Conservation (phyloP, 2,113 vertebrate species). For the Colius striatus region DNA sequence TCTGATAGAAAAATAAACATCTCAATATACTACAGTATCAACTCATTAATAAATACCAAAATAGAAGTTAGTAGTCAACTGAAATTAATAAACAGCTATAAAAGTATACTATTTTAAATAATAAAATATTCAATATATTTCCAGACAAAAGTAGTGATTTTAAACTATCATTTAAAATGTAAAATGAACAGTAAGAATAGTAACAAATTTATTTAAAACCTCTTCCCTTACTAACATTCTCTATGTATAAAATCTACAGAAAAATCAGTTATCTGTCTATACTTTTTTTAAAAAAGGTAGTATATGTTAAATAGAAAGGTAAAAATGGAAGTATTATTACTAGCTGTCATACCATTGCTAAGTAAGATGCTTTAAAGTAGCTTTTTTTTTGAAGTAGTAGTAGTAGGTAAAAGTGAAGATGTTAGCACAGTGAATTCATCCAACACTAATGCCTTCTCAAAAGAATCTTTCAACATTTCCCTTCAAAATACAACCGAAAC, state of each 20-base stretch:
- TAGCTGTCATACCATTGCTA: conserved; percentile 23
- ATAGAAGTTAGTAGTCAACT: conserved; percentile 76
- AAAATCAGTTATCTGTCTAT: neutral
- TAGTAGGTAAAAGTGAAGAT: conserved; percentile 27
- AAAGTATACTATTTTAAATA: conserved; percentile 70
- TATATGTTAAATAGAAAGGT: conserved; percentile 52
- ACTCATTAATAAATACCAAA: conserved; percentile 78
- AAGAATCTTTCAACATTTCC: neutral
- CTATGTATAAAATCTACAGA: conserved; percentile 52
- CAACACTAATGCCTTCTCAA: neutral
- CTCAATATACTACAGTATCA: conserved; percentile 73
- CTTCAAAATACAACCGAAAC: neutral
- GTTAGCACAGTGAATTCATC: neutral
- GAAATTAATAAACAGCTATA: conserved; percentile 66
- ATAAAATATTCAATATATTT: conserved; percentile 63
- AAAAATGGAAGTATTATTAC: conserved; percentile 24
- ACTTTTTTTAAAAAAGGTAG: conserved; percentile 39
- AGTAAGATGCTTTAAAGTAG: conserved; percentile 44
- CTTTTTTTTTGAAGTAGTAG: conserved; percentile 22
- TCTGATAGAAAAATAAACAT: conserved; percentile 81
- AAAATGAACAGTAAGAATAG: conserved; percentile 33
- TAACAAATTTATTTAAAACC: conserved; percentile 38
- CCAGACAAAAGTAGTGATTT: conserved; percentile 61
- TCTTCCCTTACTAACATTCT: conserved; percentile 49
- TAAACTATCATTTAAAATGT: conserved; percentile 45